Base-by-base conservation (phyloP, 2,888 invertebrate species). In the Tetragonula carbonaria region DNA sequence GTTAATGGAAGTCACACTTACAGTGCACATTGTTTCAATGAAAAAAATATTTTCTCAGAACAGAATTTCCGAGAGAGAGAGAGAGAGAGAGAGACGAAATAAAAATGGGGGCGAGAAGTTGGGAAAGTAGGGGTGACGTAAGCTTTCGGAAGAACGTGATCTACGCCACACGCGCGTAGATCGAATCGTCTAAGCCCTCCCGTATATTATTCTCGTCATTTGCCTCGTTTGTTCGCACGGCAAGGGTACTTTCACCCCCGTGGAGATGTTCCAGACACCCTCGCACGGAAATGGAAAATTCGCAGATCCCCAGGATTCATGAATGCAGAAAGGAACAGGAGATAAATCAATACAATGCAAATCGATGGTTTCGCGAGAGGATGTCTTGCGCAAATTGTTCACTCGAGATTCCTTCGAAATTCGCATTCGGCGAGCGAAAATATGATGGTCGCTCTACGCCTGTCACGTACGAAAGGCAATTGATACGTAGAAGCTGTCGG, bases 131-230 rank as follows among this genome's bases (percentile, higher is more conserved):
- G 14, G 51, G n/a, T 28, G 23, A 23, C 66, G 18, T 51, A 33
- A 53, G 55, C 18, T 28, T 13, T 13, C 11, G 70, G 28, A 45
- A 68, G 63, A 65, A 45, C 14, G 23, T 14, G 45, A 33, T 33
- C 33, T 33, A 4, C 59, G 72, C 21, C 72, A 28, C 28, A 28
- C 28, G 28, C 28, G 28, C 28, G 28, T 28, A 28, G 2, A 28
- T 28, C 28, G 33, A 33, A 33, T 33, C 33, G 33, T 33, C 3
- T 33, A 33, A 33, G 33, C 33, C 33, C 2, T 33, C 1, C 11
- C 53, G 59, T 45, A 72, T 78, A 45, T 78, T 63, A 76, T 59
- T 59, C 70, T 50, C 21, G 50, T 65, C 68, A 51, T 70, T 79
- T 72, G 62, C 79, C 73, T 55, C 45, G 67, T 62, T 72, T 59